A percentile compares a stretch with the other conserved stretches of the same genome.
These are phyloP conservation scores for Salvelinus namaycush DNA, from an alignment of 2,113 vertebrate species.

Conservation along the genomic window DNA sequence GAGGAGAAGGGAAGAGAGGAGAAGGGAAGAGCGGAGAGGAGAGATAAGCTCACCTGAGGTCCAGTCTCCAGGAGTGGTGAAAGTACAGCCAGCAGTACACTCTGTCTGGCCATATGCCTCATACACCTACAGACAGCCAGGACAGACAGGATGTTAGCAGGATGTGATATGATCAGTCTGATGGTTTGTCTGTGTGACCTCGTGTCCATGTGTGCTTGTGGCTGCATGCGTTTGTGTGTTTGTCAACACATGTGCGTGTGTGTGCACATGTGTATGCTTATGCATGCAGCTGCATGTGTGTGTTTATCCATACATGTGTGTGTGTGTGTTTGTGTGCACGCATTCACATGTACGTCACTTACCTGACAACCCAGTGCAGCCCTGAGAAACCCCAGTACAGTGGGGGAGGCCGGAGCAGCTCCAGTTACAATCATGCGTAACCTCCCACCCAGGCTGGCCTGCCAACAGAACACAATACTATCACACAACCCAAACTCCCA, in stretches of 20 bases:
- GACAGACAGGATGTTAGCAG: neutral
- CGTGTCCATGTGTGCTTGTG: neutral
- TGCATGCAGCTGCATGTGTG: neutral
- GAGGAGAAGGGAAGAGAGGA: too few species aligned
- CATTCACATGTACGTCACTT: constrained; percentile 25
- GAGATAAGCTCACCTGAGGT: constrained; percentile 84
- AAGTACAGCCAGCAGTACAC: constrained; percentile 97
- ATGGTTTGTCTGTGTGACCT: neutral
- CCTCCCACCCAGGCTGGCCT: constrained; percentile 90
- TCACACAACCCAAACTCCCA: too few species aligned
- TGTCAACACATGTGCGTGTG: neutral
- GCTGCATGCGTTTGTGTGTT: neutral
- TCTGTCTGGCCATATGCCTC: constrained; percentile 98
- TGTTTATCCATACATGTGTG: neutral
- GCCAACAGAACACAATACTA: constrained; percentile 2
- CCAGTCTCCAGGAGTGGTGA: constrained; percentile 97
- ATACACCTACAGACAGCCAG: constrained; percentile 81
- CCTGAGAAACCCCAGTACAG: constrained; percentile 90
- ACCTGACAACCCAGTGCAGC: constrained; percentile 97
- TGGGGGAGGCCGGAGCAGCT: constrained; percentile 89
- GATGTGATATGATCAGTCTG: too few species aligned
- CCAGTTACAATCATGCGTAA: constrained; percentile 96
- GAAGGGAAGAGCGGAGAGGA: too few species aligned
- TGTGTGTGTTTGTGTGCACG: constrained; percentile 1
- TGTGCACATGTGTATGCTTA: neutral